These are phyloP conservation scores for Agrochola macilenta DNA, from an alignment of 2,888 invertebrate species.

Conservation along the genomic window DNA sequence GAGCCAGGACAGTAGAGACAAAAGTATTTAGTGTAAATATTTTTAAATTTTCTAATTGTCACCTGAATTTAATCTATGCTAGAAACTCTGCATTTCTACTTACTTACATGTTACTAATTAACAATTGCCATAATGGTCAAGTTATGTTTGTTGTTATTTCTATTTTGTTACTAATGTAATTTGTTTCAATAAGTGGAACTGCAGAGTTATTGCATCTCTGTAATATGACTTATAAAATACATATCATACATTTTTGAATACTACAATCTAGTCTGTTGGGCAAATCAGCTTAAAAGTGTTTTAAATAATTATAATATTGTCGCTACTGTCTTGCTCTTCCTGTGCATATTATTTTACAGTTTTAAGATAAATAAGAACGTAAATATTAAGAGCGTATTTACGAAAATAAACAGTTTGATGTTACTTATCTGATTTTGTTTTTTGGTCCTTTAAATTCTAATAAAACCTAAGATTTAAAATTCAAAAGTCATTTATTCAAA, in stretches of 20 bases:
- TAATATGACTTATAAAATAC: conserved; percentile 60
- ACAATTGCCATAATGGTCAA: not conserved
- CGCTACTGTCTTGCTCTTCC: conserved; percentile 83
- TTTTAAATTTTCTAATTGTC: conserved; percentile 32
- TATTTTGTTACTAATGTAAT: conserved; percentile 17
- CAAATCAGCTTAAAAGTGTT: conserved; percentile 46
- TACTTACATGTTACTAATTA: conserved; percentile 25
- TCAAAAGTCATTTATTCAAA: too few species aligned
- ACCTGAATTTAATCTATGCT: conserved; percentile 37
- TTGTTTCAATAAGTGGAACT: conserved; percentile 36
- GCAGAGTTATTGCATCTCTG: conserved; percentile 41
- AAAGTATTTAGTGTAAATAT: conserved; percentile 48
- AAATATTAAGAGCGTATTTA: conserved; percentile 67
- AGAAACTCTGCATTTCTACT: conserved; percentile 51
- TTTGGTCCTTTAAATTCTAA: not conserved
- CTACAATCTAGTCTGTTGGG: conserved; percentile 28
- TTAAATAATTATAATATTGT: conserved; percentile 59
- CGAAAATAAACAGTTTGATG: conserved; percentile 83
- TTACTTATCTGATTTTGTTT: conserved; percentile 67
- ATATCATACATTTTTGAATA: conserved; percentile 62
- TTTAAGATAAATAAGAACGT: conserved; percentile 35
- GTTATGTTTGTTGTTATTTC: conserved; percentile 36
- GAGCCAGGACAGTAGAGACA: conserved; percentile 84
- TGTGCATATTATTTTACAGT: conserved; percentile 71
- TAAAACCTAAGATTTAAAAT: too few species aligned